Conservation (phyloP, 2,888 invertebrate genomes). For the Andrena chrysosceles region DNA sequence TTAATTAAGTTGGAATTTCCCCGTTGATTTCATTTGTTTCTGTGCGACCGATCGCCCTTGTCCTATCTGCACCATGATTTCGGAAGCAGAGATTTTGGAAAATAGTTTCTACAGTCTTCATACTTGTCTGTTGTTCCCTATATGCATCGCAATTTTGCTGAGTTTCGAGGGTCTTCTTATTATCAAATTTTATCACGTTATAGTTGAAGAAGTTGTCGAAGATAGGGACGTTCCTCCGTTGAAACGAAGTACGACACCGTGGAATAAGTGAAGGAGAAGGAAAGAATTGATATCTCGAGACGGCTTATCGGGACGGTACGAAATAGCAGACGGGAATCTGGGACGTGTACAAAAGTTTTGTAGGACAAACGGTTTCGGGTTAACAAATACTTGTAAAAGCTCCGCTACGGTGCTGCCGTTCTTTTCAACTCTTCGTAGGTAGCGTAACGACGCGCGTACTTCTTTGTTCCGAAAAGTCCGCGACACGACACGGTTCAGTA, state of each 20-base stretch:
- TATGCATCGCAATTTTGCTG: no score
- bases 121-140: no score
- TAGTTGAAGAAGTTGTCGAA: neutral
- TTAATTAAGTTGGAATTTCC: no score
- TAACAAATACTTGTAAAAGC: constrained; percentile 39
- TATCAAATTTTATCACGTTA: neutral
- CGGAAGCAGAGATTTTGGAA: no score
- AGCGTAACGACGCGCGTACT: constrained; percentile 1
- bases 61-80: no score
- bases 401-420: neutral
- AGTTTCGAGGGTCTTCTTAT: neutral
- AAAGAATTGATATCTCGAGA: neutral
- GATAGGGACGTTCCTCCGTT: neutral
- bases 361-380: constrained; percentile 39
- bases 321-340: neutral
- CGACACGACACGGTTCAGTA: constrained; percentile 1
- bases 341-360: constrained; percentile 26
- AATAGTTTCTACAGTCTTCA: no score
- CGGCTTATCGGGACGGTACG: neutral
- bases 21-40: no score
- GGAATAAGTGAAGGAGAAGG: constrained; percentile 10
- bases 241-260: neutral
- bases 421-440: constrained; percentile 12
- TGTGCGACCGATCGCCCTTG: no score
- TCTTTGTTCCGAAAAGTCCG: constrained; percentile 8